phyloP scores from a whole-genome alignment of 2,888 invertebrate species.

The Lepidonotus clava region DNA sequence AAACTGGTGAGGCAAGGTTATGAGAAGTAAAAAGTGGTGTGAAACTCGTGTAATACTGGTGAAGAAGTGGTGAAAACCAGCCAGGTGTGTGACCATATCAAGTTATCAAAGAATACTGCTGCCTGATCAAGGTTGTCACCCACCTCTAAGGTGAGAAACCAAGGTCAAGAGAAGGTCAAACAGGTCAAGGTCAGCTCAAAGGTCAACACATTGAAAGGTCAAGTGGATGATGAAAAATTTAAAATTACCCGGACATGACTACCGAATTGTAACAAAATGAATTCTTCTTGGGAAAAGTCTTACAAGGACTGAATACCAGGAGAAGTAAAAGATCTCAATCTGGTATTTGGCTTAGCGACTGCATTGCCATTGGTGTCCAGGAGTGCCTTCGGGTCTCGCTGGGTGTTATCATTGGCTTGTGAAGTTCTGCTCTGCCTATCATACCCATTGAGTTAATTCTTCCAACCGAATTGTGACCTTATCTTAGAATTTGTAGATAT shows the following conservation, averaged over 20 bases:
- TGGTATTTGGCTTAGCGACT: neutral
- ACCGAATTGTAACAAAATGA: neutral
- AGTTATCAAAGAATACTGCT: too few species aligned
- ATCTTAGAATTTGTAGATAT: neutral
- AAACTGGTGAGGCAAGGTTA: too few species aligned
- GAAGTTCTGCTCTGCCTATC: neutral
- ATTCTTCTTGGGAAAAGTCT: neutral
- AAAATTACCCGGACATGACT: neutral
- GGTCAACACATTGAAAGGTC: neutral
- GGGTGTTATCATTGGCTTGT: neutral
- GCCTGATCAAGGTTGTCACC: too few species aligned
- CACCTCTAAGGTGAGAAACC: too few species aligned
- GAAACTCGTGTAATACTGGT: too few species aligned
- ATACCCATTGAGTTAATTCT: neutral
- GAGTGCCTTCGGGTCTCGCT: neutral
- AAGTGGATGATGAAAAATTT: neutral
- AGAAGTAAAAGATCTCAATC: neutral
- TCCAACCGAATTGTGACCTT: slow-evolving; percentile 38
- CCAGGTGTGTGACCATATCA: too few species aligned
- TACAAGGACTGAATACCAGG: neutral
- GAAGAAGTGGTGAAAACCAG: too few species aligned
- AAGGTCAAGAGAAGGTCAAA: slow-evolving; percentile 22
- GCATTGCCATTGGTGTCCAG: neutral
- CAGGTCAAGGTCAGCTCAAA: slow-evolving; percentile 3
- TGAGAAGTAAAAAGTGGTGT: too few species aligned